These are phyloP conservation scores for Ammospiza caudacuta DNA, from an alignment of 2,113 vertebrate genomes.

Conservation along the genomic window DNA sequence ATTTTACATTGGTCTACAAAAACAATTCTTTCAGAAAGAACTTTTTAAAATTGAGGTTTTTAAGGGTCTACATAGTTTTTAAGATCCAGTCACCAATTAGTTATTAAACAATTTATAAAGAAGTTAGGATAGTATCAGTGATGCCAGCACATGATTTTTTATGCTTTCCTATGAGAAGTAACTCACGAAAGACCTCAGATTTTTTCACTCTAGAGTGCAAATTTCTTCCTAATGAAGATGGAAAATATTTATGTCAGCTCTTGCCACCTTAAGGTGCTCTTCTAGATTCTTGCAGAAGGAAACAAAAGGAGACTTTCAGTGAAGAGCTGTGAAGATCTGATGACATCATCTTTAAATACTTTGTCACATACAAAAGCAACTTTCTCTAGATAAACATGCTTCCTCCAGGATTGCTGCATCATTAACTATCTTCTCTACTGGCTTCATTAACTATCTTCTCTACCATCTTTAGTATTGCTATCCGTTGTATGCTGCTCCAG, in stretches of 20 bases:
- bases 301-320: background rate
- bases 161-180: background rate
- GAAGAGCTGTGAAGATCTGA: background rate
- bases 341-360: background rate
- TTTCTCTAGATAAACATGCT: background rate
- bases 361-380: background rate
- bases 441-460: background rate
- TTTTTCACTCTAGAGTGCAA: background rate
- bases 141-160: background rate
- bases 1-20: background rate
- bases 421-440: background rate
- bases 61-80: background rate
- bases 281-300: background rate
- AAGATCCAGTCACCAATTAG: background rate
- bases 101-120: background rate
- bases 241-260: background rate
- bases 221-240: background rate
- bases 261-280: background rate
- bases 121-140: background rate
- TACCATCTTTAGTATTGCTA: background rate
- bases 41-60: background rate
- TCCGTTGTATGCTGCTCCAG: background rate
- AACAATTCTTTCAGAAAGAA: background rate
- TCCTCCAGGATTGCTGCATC: background rate
- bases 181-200: background rate